Base-by-base conservation (phyloP, 1,140 invertebrate species). In the Rhyzopertha dominica region DNA sequence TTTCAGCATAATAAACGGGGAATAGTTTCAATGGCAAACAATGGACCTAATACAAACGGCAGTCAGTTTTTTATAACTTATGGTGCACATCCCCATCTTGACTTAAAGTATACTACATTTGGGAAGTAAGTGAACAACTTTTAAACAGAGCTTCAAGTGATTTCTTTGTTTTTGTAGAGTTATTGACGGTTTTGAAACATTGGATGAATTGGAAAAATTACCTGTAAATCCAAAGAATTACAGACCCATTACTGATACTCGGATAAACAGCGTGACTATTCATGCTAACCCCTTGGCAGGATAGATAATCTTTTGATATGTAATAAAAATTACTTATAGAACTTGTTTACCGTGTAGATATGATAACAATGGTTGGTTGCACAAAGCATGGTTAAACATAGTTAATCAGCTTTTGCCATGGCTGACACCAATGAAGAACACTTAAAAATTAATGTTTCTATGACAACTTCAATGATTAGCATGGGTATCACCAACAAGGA, bases 41-140 rank as follows among this genome's bases (percentile, higher is more conserved):
- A 91, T 74, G 95, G 95, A 13, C 91, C 93, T 9, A 95, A 98
- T 65, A 90, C 90, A n/a, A 99, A 98, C 78, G 87, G 82, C n/a
- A 95, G 91, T 59, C 95, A 99, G 68, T 99, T 98, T 71, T 99
- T 98, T 62, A 87, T 98, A 49, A 87, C 90, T 0, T 98, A 97
- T 70, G 82, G 77, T 4, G 82, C 92, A 47, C 94, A 98, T 58
- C 85, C 91, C n/a, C 90, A 95, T 74, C 74, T 98, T 26, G 95
- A 98, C 70, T 72, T 96, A 44, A 98, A 98, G 67, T 98, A 98
- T 63, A 98, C 95, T 8, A 67, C 97, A 18, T 96, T 98, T 81
- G 95, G 89, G 67, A 95, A 85, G 92, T 95, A 78, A 75, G 70
- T 71, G 49, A 42, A 5, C n/a, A 22, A 10, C 2, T 37, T 38